Evolutionary conservation across 1,140 invertebrate genomes (phyloP).

Genomic region (Neodiprion virginianus): DNA sequence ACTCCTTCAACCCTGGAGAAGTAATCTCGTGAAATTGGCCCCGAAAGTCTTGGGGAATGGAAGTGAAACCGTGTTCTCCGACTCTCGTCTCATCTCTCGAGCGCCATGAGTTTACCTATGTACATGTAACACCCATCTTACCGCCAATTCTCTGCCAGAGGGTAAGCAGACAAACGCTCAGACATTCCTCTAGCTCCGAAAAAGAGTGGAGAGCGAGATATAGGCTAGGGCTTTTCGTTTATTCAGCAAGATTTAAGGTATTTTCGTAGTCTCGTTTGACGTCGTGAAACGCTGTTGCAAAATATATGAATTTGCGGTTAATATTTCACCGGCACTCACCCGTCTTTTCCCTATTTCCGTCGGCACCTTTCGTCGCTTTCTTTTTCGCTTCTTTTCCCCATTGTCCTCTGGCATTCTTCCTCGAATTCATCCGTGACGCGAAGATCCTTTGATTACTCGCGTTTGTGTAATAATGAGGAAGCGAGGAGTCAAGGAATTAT

Average conservation of each 20-base stretch:
- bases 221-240: not conserved
- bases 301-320: not conserved
- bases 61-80: not conserved
- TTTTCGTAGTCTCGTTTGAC: not conserved
- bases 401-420: no score
- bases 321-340: not conserved
- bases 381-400: not conserved
- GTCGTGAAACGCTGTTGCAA: not conserved
- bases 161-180: no score
- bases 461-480: not conserved
- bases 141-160: no score
- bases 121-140: no score
- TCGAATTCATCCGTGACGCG: not conserved
- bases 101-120: no score
- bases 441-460: not conserved
- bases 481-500: not conserved
- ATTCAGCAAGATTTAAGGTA: not conserved
- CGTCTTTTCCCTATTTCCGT: not conserved
- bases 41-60: not conserved
- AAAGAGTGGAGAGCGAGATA: no score
- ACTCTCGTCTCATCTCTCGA: not conserved
- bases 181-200: no score
- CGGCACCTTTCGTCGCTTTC: not conserved
- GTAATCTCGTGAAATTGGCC: conserved; percentile 5
- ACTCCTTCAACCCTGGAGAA: not conserved